Percentiles rank a stretch among this genome's conserved stretches.
Evolutionary conservation across 2,888 invertebrate species (phyloP).

Genomic region (Spatulosminthurus flaviceps): DNA sequence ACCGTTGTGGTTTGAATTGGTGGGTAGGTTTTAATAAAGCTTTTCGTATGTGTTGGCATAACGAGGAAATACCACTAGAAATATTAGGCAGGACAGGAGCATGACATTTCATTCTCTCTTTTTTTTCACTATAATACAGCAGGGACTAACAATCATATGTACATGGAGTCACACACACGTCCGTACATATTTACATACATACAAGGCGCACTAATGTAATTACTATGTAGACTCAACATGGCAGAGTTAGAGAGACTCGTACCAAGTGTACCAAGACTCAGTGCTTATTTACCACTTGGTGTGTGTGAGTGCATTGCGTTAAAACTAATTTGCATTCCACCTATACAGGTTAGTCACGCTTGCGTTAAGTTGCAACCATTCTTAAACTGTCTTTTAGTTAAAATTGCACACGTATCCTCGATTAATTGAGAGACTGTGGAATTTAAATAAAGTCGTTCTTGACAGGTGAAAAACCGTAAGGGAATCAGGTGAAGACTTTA

Average conservation of each 20-base stretch:
- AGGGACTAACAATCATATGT: no score
- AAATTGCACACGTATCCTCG: slow-evolving; percentile 20
- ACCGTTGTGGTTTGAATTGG: not conserved
- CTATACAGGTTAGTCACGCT: slow-evolving; percentile 23
- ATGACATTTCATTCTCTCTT: not conserved
- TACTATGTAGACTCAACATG: no score
- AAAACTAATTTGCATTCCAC: slow-evolving; percentile 4
- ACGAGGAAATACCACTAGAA: no score
- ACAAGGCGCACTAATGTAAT: no score
- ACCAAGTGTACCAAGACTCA: no score
- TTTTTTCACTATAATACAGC: no score
- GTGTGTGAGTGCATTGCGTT: not conserved
- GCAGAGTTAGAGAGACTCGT: no score
- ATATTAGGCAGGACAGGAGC: slow-evolving; percentile 6
- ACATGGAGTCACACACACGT: no score
- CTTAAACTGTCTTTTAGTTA: slow-evolving; percentile 9
- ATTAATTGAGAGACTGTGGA: slow-evolving; percentile 4
- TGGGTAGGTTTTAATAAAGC: slow-evolving; percentile 6
- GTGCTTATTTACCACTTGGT: not conserved
- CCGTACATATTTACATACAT: no score
- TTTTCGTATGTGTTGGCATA: not conserved
- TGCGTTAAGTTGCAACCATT: not conserved
- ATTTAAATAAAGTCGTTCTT: slow-evolving; percentile 15
- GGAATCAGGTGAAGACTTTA: slow-evolving; percentile 15
- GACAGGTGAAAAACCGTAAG: slow-evolving; percentile 3